A percentile compares a stretch with the other conserved stretches of the same genome.
Conservation (phyloP, 2,888 invertebrate genomes). For the Drosophila histrio region DNA sequence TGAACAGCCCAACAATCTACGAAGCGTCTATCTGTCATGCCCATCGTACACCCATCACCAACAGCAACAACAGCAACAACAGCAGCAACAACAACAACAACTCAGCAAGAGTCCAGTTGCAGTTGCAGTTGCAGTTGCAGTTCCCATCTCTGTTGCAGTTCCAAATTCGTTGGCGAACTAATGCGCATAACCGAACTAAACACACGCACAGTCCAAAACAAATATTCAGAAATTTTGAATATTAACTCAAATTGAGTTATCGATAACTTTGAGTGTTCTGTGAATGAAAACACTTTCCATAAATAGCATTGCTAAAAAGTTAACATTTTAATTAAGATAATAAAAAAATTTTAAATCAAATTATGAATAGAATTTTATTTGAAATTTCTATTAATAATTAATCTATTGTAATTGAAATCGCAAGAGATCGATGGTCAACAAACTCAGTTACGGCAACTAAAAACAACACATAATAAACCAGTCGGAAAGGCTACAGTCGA, state of each 20-base stretch:
- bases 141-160: slow-evolving; percentile 7
- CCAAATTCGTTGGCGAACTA: slow-evolving; percentile 36
- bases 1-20: slow-evolving; percentile 35
- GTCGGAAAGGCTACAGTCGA: too few relatives aligned
- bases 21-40: slow-evolving; percentile 21
- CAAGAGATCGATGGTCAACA: too few relatives aligned
- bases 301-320: background rate
- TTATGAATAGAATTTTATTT: too few relatives aligned
- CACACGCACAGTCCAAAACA: slow-evolving; percentile 21
- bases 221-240: background rate
- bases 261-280: slow-evolving; percentile 1
- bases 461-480: too few relatives aligned
- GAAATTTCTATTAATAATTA: too few relatives aligned
- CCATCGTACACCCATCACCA: slow-evolving; percentile 20
- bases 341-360: background rate
- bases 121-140: slow-evolving; percentile 7
- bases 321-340: background rate
- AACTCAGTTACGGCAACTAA: too few relatives aligned
- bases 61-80: background rate
- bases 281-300: background rate
- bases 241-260: background rate
- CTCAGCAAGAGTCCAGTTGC: slow-evolving; percentile 62
- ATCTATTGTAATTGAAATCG: too few relatives aligned
- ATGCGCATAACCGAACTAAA: slow-evolving; percentile 15
- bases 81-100: background rate